Conservation (phyloP, 2,888 invertebrate genomes). For the Platycnemis pennipes region DNA sequence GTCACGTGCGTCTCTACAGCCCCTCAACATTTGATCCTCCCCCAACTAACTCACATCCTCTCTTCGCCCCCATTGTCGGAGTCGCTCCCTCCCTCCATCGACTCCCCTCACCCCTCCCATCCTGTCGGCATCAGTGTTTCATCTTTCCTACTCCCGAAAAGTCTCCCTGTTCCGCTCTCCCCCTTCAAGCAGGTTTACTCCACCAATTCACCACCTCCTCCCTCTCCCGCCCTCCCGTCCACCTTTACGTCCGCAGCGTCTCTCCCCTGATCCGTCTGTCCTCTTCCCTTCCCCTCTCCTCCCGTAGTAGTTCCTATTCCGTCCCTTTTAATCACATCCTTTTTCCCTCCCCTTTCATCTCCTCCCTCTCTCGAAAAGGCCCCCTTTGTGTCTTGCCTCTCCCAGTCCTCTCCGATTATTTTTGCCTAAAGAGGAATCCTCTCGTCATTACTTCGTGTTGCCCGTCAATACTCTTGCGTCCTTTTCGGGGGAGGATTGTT, state of each 20-base stretch:
- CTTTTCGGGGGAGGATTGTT: background rate
- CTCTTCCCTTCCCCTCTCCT: background rate
- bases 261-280: background rate
- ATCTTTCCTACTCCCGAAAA: slow-evolving; percentile 4
- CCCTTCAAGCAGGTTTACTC: slow-evolving; percentile 38
- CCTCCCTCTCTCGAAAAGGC: background rate
- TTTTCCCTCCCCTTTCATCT: background rate
- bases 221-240: background rate
- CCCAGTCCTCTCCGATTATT: background rate
- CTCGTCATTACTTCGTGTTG: background rate
- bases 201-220: background rate
- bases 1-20: slow-evolving; percentile 14
- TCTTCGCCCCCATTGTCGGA: background rate
- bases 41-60: slow-evolving; percentile 14
- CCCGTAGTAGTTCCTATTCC: slow-evolving; percentile 2
- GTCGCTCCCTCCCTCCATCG: background rate
- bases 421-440: background rate
- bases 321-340: slow-evolving; percentile 41
- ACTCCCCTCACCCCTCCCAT: background rate
- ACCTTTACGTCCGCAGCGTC: background rate
- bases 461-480: background rate
- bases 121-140: slow-evolving; percentile 57
- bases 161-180: background rate
- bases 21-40: background rate
- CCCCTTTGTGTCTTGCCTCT: background rate